Base-by-base conservation (phyloP, 2,113 vertebrate species). In the Rousettus leschenaultii region DNA sequence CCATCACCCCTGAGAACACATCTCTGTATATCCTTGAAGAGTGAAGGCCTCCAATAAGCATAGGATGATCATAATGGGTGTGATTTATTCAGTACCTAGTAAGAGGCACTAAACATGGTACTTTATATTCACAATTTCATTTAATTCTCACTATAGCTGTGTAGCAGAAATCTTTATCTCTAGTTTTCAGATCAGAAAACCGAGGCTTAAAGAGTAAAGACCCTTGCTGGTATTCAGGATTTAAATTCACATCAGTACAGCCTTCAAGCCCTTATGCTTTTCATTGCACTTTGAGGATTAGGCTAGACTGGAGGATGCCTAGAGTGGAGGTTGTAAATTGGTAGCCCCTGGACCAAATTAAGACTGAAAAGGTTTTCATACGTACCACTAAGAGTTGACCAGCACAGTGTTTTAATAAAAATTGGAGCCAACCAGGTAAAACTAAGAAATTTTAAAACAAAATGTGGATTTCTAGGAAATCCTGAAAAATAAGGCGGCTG, bases 341-440 rank as follows among this genome's bases (percentile, higher is more conserved):
- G 33, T 43, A 74, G 55, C 16, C 28, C 68, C 21, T 7, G 15
- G 68, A 33, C 61, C 63, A 51, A 61, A 71, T 82, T 95, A 66
- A 86, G 28, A 89, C 33, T 26, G 45, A 65, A 93, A 95, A 77
- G 22, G 48, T 57, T 91, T 87, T 24, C n/a, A 57, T 22, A 70
- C 28, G 6, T 15, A 65, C 16, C 73, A 71, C 55, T 57, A 74
- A 89, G n/a, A 92, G 30, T 63, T 86, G 28, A 45, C 35, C 53
- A 84, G 57, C 35, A 92, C 14, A 61, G 78, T 91, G 38, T 89
- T 94, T 90, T 77, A 61, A 93, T 86, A 92, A 95, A 95, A 91
- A 61, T 21, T 68, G 70, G 57, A 83, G 22, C 22, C 38, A 78
- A 63, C 22, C 1, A 38, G 48, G 21, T 86, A 96, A 94, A 90